Base-by-base conservation (phyloP, 2,113 vertebrate genomes). In the Oreochromis aureus region DNA sequence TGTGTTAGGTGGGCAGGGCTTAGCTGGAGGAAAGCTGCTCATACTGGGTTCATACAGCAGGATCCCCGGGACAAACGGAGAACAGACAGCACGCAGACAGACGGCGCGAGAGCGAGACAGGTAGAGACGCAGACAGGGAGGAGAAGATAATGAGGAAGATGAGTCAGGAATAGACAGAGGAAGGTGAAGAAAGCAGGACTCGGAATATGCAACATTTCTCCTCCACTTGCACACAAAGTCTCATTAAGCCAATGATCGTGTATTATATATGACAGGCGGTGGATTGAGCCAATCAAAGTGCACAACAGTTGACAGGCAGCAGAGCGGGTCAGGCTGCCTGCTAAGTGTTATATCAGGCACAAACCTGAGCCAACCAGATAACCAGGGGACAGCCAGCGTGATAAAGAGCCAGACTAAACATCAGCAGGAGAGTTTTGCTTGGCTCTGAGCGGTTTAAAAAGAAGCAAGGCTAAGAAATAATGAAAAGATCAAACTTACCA, bases 1-100 rank as follows among this genome's bases (percentile, higher is more conserved):
- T 91, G 91, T 92, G 84, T 93, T 91, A 90, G 93, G 93, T 93
- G 90, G 95, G 95, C 95, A 95, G 95, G 94, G 94, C 91, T 94
- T 95, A 93, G 92, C 92, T 95, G 94, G 93, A 94, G 92, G 91
- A 95, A 89, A 89, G 85, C 92, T 94, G 81, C 88, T 93, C 85
- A 86, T 87, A 86, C 87, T 48, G 85, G 84, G 91, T 88, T 92
- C 83, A 86, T 82, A 88, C 91, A 93, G 93, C 86, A 90, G 93
- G 95, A 94, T 95, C 93, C 89, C 92, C 30, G 63, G 93, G 94
- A 94, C 91, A 95, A 95, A 92, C 4, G 95, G 95, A 92, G 95
- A 91, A 73, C 19, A 79, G 84, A 80, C 55, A 82, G 80, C 69
- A 69, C 36, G 0, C 48, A 80, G 61, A 83, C 51, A 83, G 85